phyloP scores from a whole-genome alignment of 2,888 invertebrate genomes.

The Lissocephala sabroskyi region DNA sequence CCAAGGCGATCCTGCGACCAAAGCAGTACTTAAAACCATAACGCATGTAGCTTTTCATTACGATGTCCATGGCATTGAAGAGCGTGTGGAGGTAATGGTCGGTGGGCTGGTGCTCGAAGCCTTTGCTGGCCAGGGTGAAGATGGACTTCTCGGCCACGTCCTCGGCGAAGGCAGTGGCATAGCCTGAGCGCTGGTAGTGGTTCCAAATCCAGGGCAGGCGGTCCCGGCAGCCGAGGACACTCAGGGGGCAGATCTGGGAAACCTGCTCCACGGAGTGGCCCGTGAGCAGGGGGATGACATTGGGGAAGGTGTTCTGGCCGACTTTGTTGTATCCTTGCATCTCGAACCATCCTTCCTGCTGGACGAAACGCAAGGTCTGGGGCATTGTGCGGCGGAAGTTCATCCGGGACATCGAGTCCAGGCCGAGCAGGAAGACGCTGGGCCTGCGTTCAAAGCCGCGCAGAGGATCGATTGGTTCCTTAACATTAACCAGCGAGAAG shows the following conservation, averaged over 20 bases:
- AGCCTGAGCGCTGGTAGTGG: conserved; percentile 78
- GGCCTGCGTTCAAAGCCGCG: too few species aligned
- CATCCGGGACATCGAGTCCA: conserved; percentile 78
- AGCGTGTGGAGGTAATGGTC: conserved; percentile 85
- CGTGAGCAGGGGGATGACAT: conserved; percentile 84
- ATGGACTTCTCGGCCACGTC: conserved; percentile 74
- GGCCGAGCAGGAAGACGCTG: conserved; percentile 84
- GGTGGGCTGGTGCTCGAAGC: conserved; percentile 79
- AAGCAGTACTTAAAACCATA: conserved; percentile 76
- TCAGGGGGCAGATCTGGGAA: conserved; percentile 68
- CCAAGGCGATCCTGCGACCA: conserved; percentile 76
- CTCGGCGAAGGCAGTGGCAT: conserved; percentile 83
- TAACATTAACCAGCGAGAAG: too few species aligned
- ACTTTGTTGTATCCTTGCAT: conserved; percentile 81
- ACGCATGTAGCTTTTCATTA: conserved; percentile 31
- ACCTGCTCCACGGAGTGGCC: conserved; percentile 73
- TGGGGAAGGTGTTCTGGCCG: conserved; percentile 89
- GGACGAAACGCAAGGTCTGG: conserved; percentile 77
- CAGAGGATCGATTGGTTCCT: too few species aligned
- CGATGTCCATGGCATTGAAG: conserved; percentile 77
- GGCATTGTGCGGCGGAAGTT: conserved; percentile 81
- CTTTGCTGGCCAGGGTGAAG: too few species aligned
- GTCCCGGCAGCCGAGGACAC: conserved; percentile 75
- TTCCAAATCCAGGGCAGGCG: conserved; percentile 83
- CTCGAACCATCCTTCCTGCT: conserved; percentile 77